phyloP scores from a whole-genome alignment of 2,113 vertebrate genomes.

The Micromys minutus region DNA sequence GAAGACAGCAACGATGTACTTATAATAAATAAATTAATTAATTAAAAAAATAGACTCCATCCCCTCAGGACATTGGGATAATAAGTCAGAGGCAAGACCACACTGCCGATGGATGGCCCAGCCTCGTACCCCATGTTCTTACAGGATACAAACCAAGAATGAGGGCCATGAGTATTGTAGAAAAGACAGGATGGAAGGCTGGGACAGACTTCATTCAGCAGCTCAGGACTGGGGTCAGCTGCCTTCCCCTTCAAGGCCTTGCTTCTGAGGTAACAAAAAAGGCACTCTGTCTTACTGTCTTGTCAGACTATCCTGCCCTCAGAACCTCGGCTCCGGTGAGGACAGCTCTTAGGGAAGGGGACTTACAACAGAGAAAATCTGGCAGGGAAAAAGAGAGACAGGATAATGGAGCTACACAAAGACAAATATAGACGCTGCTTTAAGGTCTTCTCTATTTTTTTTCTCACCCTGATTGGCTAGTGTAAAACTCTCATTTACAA shows the following conservation, averaged over 20 bases:
- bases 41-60: background rate
- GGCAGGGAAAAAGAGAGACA: background rate
- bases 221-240: background rate
- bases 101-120: background rate
- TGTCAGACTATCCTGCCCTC: background rate
- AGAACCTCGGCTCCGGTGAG: background rate
- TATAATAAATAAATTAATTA: too few relatives aligned
- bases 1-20: too few relatives aligned
- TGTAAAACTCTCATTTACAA: slow-evolving; percentile 53
- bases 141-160: background rate
- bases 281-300: background rate
- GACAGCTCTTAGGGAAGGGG: background rate
- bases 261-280: background rate
- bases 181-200: background rate
- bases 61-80: too few relatives aligned
- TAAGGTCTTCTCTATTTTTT: background rate
- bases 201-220: background rate
- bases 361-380: background rate
- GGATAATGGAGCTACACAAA: background rate
- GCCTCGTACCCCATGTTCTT: background rate
- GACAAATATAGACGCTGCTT: slow-evolving; percentile 41
- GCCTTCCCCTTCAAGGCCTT: background rate
- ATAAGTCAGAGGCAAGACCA: accelerated
- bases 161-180: background rate
- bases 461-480: slow-evolving; percentile 40